Evolutionary conservation across 1,140 invertebrate species (phyloP).

Genomic region (Lutraria rhynchaena): DNA sequence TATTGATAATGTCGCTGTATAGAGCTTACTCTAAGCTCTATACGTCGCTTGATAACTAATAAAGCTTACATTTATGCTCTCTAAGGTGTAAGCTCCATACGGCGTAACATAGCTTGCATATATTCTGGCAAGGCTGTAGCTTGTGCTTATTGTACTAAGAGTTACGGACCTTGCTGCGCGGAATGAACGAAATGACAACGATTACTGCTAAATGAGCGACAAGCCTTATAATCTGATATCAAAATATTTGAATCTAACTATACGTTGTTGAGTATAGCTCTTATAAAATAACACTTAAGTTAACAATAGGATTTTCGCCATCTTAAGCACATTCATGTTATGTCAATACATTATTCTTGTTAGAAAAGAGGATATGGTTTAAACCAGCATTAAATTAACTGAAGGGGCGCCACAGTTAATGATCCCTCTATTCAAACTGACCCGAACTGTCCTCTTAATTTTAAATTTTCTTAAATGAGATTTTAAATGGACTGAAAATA

Average conservation of each 20-base stretch:
- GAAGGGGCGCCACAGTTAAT: slow-evolving; percentile 27
- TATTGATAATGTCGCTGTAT: too few species aligned
- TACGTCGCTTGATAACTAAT: too few species aligned
- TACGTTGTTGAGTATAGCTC: not conserved
- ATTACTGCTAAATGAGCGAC: not conserved
- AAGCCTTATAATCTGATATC: not conserved
- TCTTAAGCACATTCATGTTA: slow-evolving; percentile 8
- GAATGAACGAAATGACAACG: not conserved
- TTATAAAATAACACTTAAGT: not conserved
- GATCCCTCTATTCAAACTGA: slow-evolving; percentile 1
- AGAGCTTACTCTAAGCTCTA: too few species aligned
- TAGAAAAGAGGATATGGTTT: slow-evolving; percentile 1
- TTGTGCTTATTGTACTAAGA: not conserved
- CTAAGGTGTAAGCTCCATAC: too few species aligned
- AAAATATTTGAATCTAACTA: slow-evolving; percentile 1
- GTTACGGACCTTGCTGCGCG: not conserved
- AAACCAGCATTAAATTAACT: not conserved
- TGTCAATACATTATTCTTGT: slow-evolving; percentile 12
- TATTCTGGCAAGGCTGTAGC: not conserved
- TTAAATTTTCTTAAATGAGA: slow-evolving; percentile 11
- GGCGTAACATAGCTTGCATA: too few species aligned
- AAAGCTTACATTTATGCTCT: too few species aligned
- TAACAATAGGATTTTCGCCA: slow-evolving; percentile 9
- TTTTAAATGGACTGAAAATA: slow-evolving; percentile 12
- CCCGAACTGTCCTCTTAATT: slow-evolving; percentile 13